phyloP scores from a whole-genome alignment of 2,797 vertebrate species.

The Micropoecilia bifurca region DNA sequence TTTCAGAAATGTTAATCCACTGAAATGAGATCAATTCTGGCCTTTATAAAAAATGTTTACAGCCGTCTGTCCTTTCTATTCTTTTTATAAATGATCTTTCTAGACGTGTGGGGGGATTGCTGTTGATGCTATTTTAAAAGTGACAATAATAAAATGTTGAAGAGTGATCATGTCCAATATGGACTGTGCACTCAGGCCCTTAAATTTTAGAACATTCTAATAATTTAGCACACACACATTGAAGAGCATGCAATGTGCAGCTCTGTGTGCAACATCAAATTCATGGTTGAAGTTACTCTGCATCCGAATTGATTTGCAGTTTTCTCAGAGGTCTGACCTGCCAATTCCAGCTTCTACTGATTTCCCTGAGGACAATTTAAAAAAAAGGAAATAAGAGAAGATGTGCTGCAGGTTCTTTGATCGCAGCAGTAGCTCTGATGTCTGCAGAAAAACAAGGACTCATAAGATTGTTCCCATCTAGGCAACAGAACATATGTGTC shows the following conservation, averaged over 20 bases:
- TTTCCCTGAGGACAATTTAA: background rate
- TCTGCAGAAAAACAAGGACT: background rate
- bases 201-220: background rate
- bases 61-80: background rate
- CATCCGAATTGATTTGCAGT: background rate
- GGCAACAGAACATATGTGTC: background rate
- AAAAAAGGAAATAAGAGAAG: background rate
- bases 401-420: background rate
- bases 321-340: background rate
- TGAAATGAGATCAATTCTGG: background rate
- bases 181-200: background rate
- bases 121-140: background rate
- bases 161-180: background rate
- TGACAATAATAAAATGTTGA: background rate
- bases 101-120: background rate
- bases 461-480: background rate
- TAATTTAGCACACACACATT: background rate
- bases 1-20: slow-evolving; percentile 14
- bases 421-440: background rate
- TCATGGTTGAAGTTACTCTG: background rate
- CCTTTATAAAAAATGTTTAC: slow-evolving; percentile 11
- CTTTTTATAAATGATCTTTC: background rate
- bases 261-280: background rate
- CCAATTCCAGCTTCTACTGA: background rate
- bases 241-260: background rate